Evolutionary conservation across 1,140 invertebrate genomes (phyloP).

Genomic region (Drosophila baimaii): DNA sequence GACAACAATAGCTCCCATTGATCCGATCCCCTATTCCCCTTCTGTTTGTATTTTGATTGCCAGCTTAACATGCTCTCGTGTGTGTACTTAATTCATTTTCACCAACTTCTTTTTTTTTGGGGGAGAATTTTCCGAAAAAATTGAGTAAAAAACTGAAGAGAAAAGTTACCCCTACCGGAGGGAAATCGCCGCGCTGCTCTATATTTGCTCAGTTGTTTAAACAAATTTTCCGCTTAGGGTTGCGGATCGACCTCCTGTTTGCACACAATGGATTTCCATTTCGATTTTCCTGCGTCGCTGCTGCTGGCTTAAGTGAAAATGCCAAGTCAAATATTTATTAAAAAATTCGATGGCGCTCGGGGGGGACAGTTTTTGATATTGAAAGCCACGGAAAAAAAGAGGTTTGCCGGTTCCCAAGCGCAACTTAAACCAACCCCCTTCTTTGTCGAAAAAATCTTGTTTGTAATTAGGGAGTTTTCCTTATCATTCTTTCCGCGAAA

Average conservation of each 20-base stretch:
- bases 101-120: constrained; percentile 31
- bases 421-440: constrained; percentile 20
- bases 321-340: constrained; percentile 69
- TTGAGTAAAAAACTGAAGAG: constrained; percentile 13
- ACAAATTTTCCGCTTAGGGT: constrained; percentile 73
- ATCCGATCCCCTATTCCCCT: background rate
- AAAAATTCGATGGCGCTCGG: constrained; percentile 47
- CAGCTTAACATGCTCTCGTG: constrained; percentile 56
- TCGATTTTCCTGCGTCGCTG: background rate
- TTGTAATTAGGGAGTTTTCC: constrained; percentile 68
- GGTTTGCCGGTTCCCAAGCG: constrained; percentile 42
- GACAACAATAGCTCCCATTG: constrained; percentile 54
- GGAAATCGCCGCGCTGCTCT: background rate
- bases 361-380: constrained; percentile 9
- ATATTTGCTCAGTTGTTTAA: constrained; percentile 79
- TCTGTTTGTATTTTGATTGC: constrained; percentile 74
- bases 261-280: constrained; percentile 46
- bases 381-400: constrained; percentile 3
- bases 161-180: constrained; percentile 49
- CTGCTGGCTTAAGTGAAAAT: constrained; percentile 65
- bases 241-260: constrained; percentile 35
- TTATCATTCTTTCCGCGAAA: constrained; percentile 40
- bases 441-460: constrained; percentile 38
- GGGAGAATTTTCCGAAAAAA: constrained; percentile 49
- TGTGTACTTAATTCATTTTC: constrained; percentile 16